Base-by-base conservation (phyloP, 2,888 invertebrate genomes). In the Chymomyza fuscimana region DNA sequence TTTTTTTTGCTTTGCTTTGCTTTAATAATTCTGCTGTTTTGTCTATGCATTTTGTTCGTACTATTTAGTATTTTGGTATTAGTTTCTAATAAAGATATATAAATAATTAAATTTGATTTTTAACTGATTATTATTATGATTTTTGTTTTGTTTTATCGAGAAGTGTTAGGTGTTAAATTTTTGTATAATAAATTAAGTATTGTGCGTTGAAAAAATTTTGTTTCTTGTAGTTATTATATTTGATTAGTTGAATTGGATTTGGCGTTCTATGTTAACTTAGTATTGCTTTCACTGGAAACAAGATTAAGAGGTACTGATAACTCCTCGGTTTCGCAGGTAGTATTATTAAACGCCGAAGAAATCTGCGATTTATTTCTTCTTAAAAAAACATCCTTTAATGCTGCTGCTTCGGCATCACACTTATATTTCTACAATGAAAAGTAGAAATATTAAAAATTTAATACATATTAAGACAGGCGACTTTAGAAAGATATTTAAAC, bases 201-300 rank as follows among this genome's bases (percentile, higher is more conserved):
- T 80, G 82, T 86, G 73, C 77, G 81, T 76, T 74, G 69, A 64
- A 81, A 77, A 71, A 81, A 65, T 22, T n/a, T 12, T 4, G 25
- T 62, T 60, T 63, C 5, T 25, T 46, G 46, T 65, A 52, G n/a
- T 67, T 79, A 67, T 67, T 71, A 71, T 72, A 72, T 79, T 16
- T 77, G 71, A 79, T 73, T 77, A 65, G 51, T 70, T 62, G 32
- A 65, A 72, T 78, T 80, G 74, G 76, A 88, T 89, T 87, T 88
- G 87, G 87, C 85, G 85, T 82, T 85, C 77, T 85, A 89, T 87
- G 87, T 82, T 83, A 87, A 83, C 81, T 88, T 88, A 75, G 83
- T 78, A 78, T 78, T 89, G 76, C 80, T 89, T 77, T 89, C 87
- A 89, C 87, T 88, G 85, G 87, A 88, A 78, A 88, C 87, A 78